Conservation (phyloP, 2,113 vertebrate genomes). For the Zeus faber region DNA sequence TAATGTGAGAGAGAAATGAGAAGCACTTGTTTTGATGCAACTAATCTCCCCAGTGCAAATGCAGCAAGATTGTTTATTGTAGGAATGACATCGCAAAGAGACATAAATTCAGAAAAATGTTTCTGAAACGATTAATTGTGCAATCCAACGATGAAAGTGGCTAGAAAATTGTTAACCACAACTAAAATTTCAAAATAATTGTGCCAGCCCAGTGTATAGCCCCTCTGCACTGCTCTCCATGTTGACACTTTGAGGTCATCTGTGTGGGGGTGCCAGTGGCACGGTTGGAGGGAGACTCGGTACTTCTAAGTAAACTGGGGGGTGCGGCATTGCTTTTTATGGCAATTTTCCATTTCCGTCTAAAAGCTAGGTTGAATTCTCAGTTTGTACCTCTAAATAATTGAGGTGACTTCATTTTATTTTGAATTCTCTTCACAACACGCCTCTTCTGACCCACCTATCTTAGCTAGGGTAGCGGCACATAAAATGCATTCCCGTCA, state of each 20-base stretch:
- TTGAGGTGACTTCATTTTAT: constrained; percentile 70
- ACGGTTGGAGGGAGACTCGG: not conserved
- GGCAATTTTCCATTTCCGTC: constrained; percentile 46
- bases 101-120: too few relatives aligned
- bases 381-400: constrained; percentile 78
- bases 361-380: constrained; percentile 69
- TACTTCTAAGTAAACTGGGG: not conserved
- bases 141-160: too few relatives aligned
- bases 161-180: too few relatives aligned
- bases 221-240: constrained; percentile 32
- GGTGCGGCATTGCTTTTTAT: constrained; percentile 40
- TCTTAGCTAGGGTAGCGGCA: constrained; percentile 34
- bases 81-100: too few relatives aligned
- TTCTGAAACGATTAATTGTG: too few relatives aligned
- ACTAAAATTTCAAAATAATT: too few relatives aligned
- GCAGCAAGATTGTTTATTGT: too few relatives aligned
- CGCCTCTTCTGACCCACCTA: constrained; percentile 41
- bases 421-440: constrained; percentile 65
- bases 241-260: constrained; percentile 1
- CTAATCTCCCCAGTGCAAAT: too few relatives aligned
- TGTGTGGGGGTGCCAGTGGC: not conserved
- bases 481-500: constrained; percentile 60
- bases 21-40: too few relatives aligned
- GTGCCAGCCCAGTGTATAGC: too few relatives aligned
- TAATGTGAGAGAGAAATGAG: too few relatives aligned